These are phyloP conservation scores for Acanthopagrus latus DNA, from an alignment of 2,797 vertebrate species.

Conservation along the genomic window DNA sequence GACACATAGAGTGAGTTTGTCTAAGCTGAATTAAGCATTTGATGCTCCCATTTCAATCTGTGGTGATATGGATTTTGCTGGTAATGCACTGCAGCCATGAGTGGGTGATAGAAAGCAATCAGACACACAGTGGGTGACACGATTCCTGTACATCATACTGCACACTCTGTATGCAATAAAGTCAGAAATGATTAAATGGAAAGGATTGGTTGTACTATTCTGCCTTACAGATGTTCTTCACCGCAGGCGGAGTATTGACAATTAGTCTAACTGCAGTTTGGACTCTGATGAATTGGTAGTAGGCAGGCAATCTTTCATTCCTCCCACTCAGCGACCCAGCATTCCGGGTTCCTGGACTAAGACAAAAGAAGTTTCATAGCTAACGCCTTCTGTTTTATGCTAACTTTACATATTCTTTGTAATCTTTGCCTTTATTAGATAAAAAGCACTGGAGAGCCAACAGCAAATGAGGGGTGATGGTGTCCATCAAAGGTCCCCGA, in stretches of 20 bases:
- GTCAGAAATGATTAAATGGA: conserved; percentile 20
- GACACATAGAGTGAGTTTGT: conserved; percentile 5
- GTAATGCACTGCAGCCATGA: conserved; percentile 19
- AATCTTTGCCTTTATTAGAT: neutral
- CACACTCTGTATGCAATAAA: conserved; percentile 6
- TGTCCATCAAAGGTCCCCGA: neutral
- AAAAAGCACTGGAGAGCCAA: neutral
- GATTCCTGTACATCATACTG: neutral
- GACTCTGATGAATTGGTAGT: conserved; percentile 23
- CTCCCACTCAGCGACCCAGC: conserved; percentile 11
- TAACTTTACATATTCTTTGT: neutral
- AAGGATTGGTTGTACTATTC: conserved; percentile 5
- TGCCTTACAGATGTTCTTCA: conserved; percentile 22
- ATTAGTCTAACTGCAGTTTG: conserved; percentile 33
- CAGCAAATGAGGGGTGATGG: neutral
- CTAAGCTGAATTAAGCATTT: conserved; percentile 13
- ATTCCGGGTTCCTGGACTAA: conserved; percentile 2
- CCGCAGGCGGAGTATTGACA: conserved; percentile 1
- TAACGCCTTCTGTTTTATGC: neutral
- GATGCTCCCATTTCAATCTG: conserved; percentile 21
- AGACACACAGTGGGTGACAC: conserved; percentile 7
- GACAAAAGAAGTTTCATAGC: neutral
- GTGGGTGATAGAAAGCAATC: conserved; percentile 27
- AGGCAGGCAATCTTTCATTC: conserved; percentile 28
- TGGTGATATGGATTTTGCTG: neutral